phyloP scores from a whole-genome alignment of 2,888 invertebrate species.

The Ypsolopha scabrella region DNA sequence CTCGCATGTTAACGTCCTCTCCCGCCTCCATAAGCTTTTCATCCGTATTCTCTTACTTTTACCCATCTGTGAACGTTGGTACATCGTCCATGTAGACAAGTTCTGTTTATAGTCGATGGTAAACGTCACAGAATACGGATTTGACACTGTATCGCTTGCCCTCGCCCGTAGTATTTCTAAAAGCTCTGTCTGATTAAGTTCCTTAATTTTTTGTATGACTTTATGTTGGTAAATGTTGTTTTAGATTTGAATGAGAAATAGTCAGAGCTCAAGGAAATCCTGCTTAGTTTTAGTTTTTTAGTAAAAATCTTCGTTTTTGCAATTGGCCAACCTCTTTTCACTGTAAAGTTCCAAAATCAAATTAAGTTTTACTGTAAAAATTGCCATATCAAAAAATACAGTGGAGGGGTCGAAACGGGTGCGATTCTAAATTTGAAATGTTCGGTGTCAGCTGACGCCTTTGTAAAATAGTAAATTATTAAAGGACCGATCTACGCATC shows the following conservation, averaged over 20 bases:
- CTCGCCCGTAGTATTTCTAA: constrained; percentile 5
- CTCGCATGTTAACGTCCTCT: constrained; percentile 68
- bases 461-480: neutral
- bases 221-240: neutral
- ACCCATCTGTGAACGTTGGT: neutral
- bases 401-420: constrained; percentile 65
- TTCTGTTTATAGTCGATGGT: neutral
- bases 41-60: constrained; percentile 1
- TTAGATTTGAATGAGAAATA: neutral
- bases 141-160: neutral
- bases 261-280: neutral
- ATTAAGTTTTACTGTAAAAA: constrained; percentile 33
- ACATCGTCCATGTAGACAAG: neutral
- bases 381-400: constrained; percentile 29
- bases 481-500: neutral
- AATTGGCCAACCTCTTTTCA: constrained; percentile 70
- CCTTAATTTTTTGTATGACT: neutral
- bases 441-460: constrained; percentile 3
- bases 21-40: neutral
- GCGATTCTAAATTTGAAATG: constrained; percentile 24
- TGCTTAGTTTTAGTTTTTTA: constrained; percentile 4
- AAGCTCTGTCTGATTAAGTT: constrained; percentile 5
- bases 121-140: neutral
- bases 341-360: constrained; percentile 35
- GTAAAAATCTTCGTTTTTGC: constrained; percentile 71